phyloP scores from a whole-genome alignment of 2,888 invertebrate genomes.

The Cotesia congregata region DNA sequence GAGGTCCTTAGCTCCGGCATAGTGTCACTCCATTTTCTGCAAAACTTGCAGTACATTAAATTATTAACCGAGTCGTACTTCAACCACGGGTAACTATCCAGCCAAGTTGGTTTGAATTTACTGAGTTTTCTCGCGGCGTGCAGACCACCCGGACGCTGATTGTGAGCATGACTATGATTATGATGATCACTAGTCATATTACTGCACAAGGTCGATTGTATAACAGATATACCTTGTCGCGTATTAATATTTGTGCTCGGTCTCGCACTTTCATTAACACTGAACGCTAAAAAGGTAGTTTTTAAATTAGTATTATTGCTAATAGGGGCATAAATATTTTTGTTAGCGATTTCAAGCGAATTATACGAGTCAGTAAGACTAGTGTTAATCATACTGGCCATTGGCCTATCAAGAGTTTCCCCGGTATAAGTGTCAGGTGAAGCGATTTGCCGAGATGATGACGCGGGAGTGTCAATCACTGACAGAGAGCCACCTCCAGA shows the following conservation, averaged over 20 bases:
- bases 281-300: not conserved
- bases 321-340: too few relatives aligned
- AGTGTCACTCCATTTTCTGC: constrained; percentile 80
- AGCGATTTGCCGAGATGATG: not conserved
- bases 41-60: constrained; percentile 82
- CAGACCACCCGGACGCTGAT: constrained; percentile 47
- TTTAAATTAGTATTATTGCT: too few relatives aligned
- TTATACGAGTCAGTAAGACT: not conserved
- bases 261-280: constrained; percentile 22
- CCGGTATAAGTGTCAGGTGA: not conserved
- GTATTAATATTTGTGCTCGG: constrained; percentile 44
- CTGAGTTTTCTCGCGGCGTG: constrained; percentile 73
- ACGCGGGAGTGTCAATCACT: constrained; percentile 37
- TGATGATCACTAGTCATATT: not conserved
- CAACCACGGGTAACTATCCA: constrained; percentile 80
- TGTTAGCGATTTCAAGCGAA: not conserved
- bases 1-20: constrained; percentile 82
- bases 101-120: constrained; percentile 79
- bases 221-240: constrained; percentile 63
- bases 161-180: not conserved
- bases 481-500: constrained; percentile 58
- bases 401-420: not conserved
- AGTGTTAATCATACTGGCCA: not conserved
- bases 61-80: constrained; percentile 79
- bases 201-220: constrained; percentile 55